Conservation (phyloP, 2,888 invertebrate species). For the Platycheirus rosarum region DNA sequence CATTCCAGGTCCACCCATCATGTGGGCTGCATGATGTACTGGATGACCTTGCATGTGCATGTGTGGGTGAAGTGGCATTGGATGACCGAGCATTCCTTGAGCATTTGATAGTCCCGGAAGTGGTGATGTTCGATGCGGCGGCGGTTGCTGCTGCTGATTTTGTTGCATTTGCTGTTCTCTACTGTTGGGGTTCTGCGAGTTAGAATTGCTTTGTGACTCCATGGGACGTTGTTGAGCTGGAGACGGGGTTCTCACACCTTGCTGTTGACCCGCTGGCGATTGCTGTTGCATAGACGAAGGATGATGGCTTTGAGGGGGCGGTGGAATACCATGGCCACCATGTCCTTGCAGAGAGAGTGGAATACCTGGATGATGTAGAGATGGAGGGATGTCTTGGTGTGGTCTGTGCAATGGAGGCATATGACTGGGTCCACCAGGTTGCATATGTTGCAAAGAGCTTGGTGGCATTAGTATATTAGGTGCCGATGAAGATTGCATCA, state of each 20-base stretch:
- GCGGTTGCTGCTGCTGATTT: conserved; percentile 73
- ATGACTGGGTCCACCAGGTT: conserved; percentile 76
- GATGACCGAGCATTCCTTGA: conserved; percentile 81
- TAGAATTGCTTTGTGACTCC: conserved; percentile 61
- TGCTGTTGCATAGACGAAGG: conserved; percentile 76
- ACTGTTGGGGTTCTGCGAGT: conserved; percentile 64
- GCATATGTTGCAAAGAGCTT: conserved; percentile 76
- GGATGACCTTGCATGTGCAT: conserved; percentile 80
- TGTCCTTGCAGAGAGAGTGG: conserved; percentile 80
- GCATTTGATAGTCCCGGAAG: conserved; percentile 79
- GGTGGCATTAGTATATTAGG: conserved; percentile 76
- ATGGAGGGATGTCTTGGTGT: conserved; percentile 80
- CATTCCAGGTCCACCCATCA: conserved; percentile 78
- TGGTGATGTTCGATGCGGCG: conserved; percentile 81
- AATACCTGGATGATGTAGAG: conserved; percentile 82
- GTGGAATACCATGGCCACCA: conserved; percentile 75
- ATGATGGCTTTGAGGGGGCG: conserved; percentile 78
- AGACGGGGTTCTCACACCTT: conserved; percentile 80
- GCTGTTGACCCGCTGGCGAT: conserved; percentile 74
- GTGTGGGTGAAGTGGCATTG: conserved; percentile 81
- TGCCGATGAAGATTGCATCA: conserved; percentile 82
- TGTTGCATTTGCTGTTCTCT: conserved; percentile 76
- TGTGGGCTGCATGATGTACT: conserved; percentile 81
- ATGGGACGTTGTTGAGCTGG: conserved; percentile 79
- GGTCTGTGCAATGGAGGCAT: conserved; percentile 81